Conservation (phyloP, 1,140 invertebrate genomes). For the Drosophila repletoides region DNA sequence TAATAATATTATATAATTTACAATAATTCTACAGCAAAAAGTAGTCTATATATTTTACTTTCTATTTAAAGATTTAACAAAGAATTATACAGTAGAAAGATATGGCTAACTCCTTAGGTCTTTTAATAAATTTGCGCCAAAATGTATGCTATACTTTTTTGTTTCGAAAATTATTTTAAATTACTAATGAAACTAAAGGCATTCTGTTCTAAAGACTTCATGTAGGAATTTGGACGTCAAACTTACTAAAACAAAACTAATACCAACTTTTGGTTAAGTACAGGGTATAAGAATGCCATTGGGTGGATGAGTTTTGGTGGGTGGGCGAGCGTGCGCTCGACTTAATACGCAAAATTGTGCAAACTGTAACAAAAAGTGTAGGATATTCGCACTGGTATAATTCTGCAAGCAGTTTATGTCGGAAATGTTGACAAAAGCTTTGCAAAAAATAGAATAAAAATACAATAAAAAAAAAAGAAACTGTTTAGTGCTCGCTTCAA, state of each 20-base stretch:
- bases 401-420: constrained; percentile 39
- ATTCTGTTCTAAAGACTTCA: no score
- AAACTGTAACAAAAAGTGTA: constrained; percentile 54
- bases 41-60: no score
- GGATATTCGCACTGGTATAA: no score
- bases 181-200: background rate
- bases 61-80: no score
- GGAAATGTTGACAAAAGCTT: constrained; percentile 34
- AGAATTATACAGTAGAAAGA: no score
- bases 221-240: no score
- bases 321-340: constrained; percentile 53
- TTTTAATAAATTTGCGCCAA: no score
- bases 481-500: constrained; percentile 50
- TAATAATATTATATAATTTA: no score
- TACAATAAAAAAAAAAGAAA: no score
- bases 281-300: constrained; percentile 2
- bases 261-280: background rate
- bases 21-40: no score
- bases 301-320: background rate
- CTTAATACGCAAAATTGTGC: constrained; percentile 58
- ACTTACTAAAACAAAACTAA: background rate
- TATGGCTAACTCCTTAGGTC: no score
- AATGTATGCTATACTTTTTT: no score
- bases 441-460: constrained; percentile 28
- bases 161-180: background rate